phyloP scores from a whole-genome alignment of 2,888 invertebrate genomes.

The Cepaea hortensis region DNA sequence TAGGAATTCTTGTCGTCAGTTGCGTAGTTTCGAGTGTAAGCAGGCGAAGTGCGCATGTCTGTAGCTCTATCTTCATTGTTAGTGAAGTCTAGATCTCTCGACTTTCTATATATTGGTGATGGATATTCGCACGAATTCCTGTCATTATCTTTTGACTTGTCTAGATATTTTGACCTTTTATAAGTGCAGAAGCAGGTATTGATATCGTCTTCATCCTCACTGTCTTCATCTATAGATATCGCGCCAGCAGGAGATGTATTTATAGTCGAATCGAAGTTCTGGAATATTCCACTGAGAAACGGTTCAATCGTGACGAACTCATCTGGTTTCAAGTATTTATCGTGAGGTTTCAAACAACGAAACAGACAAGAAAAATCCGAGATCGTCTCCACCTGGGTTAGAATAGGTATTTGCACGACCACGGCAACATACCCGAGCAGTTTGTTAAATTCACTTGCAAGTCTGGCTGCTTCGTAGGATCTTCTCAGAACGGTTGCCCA shows the following conservation, averaged over 20 bases:
- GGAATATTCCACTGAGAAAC: slow-evolving; percentile 44
- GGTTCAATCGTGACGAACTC: slow-evolving; percentile 54
- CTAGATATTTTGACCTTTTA: too few relatives aligned
- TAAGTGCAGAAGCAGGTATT: too few relatives aligned
- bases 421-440: slow-evolving; percentile 38
- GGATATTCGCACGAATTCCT: too few relatives aligned
- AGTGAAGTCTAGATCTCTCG: too few relatives aligned
- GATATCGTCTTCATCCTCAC: not conserved
- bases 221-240: not conserved
- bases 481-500: slow-evolving; percentile 39
- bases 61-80: too few relatives aligned
- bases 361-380: slow-evolving; percentile 53
- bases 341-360: slow-evolving; percentile 49
- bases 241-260: not conserved
- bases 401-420: slow-evolving; percentile 45
- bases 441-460: slow-evolving; percentile 50
- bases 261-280: not conserved
- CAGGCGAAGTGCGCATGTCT: too few relatives aligned
- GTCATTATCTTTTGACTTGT: too few relatives aligned
- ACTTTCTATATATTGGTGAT: too few relatives aligned
- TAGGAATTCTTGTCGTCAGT: too few relatives aligned
- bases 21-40: not conserved
- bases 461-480: slow-evolving; percentile 35
- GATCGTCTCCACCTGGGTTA: slow-evolving; percentile 51
- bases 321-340: slow-evolving; percentile 47